Evolutionary conservation across 2,888 invertebrate species (phyloP), one percentile per base, ranked within the genome.

Genomic region (Criorhina ranunculi): DNA sequence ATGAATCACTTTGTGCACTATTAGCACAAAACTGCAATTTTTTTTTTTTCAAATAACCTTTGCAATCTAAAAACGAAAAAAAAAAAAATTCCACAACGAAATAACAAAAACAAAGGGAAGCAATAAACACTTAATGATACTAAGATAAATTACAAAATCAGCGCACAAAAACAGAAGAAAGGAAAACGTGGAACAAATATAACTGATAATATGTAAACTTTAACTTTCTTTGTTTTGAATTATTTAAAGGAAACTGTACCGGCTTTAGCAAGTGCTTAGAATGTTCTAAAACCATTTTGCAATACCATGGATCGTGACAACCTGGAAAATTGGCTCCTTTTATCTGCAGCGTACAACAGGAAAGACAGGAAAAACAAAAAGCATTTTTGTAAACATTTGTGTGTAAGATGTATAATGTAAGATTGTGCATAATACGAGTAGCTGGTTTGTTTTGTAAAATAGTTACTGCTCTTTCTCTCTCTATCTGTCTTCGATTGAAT

Each of bases 301-400:
- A 97, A 95, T 97, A 97, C 93, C 95, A 95, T 92, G 97, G 96
- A 94, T 97, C 97, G 94, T 97, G 96, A 94, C 97, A 96, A 93
- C 98, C 98, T 93, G 97, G 97, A 94, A 98, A 97, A 95, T 96
- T 96, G 93, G 97, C 95, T 93, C 98, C 97, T 94, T 98, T 98
- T 94, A 97, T 96, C 97, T 98, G 95, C 80, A 80, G 77, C 76
- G 75, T 73, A 77, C 55, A 87, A 87, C 79, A 24, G 24, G 66
- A 78, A 82, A 67, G 82, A 79, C 78, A 80, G 69, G 77, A 77
- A 77, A 86, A 78, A 82, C 67, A 86, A 81, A 77, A 86, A 86
- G 86, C 81, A 81, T 66, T 81, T 24, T 81, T 77, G 81, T 81
- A 81, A 86, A 80, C 69, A 81, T 77, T 75, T 81, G 76, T 81